A percentile compares a stretch with the other conserved stretches of the same genome.
These are phyloP conservation scores for Sandelia bainsii DNA, from an alignment of 2,797 vertebrate genomes.

Conservation along the genomic window DNA sequence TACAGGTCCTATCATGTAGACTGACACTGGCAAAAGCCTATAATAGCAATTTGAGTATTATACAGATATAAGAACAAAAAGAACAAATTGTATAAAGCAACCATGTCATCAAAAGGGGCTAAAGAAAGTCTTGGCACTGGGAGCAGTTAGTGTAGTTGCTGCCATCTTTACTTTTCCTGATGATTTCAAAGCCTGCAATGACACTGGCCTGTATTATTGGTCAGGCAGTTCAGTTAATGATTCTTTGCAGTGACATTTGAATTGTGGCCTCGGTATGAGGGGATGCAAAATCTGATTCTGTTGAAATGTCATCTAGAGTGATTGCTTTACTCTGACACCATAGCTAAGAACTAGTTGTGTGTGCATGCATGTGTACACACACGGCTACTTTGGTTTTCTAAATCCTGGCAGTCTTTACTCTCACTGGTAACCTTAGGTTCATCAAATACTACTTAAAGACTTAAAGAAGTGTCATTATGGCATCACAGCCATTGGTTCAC, in stretches of 20 bases:
- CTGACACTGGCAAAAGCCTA: not conserved
- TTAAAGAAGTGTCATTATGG: slow-evolving; percentile 5
- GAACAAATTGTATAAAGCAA: slow-evolving; percentile 24
- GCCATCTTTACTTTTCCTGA: slow-evolving; percentile 1
- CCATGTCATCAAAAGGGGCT: not conserved
- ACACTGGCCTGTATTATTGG: slow-evolving; percentile 1
- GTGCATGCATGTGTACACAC: not conserved
- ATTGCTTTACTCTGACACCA: slow-evolving; percentile 25
- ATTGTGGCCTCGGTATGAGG: slow-evolving; percentile 32
- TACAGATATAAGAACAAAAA: not conserved
- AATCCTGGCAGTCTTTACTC: slow-evolving; percentile 14
- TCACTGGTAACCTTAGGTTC: slow-evolving; percentile 10
- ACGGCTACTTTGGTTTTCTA: not conserved
- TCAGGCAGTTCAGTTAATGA: slow-evolving; percentile 5
- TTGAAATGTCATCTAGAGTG: slow-evolving; percentile 49
- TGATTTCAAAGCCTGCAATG: slow-evolving; percentile 16
- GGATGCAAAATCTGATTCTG: slow-evolving; percentile 28
- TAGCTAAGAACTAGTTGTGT: not conserved
- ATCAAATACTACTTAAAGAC: slow-evolving; percentile 2
- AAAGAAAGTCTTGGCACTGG: not conserved
- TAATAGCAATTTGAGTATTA: not conserved
- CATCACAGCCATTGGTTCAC: slow-evolving; percentile 9
- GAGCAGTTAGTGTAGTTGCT: slow-evolving; percentile 1
- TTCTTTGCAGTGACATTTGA: slow-evolving; percentile 43
- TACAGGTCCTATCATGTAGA: not conserved